Evolutionary conservation across 2,888 invertebrate species (phyloP).

Genomic region (Sesia apiformis): DNA sequence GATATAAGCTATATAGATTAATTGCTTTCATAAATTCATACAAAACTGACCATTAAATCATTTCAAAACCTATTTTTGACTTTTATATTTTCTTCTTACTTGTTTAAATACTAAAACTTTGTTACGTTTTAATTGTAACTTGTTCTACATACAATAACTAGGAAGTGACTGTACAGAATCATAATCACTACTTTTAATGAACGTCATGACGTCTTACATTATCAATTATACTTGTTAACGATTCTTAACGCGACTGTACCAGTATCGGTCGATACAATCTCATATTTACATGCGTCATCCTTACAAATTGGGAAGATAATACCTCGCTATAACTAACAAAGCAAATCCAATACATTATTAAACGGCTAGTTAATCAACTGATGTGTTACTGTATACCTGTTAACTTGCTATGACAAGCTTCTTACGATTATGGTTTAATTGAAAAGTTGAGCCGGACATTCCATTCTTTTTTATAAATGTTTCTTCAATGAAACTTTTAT

Average conservation of each 20-base stretch:
- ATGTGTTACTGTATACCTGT: slow-evolving; percentile 6
- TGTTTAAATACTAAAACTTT: no score
- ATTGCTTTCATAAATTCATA: no score
- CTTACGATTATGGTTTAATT: background rate
- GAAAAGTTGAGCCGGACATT: background rate
- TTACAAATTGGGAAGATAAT: slow-evolving; percentile 31
- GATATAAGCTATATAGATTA: no score
- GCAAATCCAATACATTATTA: slow-evolving; percentile 5
- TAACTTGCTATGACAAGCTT: slow-evolving; percentile 12
- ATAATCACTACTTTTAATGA: no score
- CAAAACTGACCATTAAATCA: no score
- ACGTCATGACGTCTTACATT: slow-evolving; percentile 1
- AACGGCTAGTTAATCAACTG: slow-evolving; percentile 13
- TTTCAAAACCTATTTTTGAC: no score
- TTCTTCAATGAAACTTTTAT: no score
- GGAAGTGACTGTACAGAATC: no score
- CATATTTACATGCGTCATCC: slow-evolving; percentile 27
- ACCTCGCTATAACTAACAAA: slow-evolving; percentile 4
- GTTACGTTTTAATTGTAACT: no score
- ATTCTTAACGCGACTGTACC: slow-evolving; percentile 4
- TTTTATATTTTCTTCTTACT: no score
- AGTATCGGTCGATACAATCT: slow-evolving; percentile 12
- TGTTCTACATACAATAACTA: no score
- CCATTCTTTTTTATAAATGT: no score
- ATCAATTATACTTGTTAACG: slow-evolving; percentile 7